A percentile compares a stretch with the other conserved stretches of the same genome.
These are phyloP conservation scores for Aleiodes leptofemur DNA, from an alignment of 2,888 invertebrate species.

Conservation along the genomic window DNA sequence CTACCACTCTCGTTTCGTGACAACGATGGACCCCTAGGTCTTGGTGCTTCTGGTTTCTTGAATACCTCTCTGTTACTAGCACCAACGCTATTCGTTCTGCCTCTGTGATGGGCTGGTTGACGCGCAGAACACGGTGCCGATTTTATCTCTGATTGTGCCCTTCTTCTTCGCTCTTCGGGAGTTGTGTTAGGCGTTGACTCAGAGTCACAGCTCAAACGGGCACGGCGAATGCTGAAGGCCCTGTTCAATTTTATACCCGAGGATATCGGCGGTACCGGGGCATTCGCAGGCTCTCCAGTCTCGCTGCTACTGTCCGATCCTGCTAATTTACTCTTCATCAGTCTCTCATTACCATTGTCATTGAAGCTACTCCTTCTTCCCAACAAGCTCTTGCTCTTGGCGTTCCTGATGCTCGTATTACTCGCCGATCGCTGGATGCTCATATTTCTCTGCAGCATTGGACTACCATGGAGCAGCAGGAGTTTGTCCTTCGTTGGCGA, in stretches of 20 bases:
- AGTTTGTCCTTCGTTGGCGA: constrained; percentile 58
- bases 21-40: constrained; percentile 72
- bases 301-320: constrained; percentile 69
- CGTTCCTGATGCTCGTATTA: constrained; percentile 73
- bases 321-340: constrained; percentile 48
- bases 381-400: constrained; percentile 58
- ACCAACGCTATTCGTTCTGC: constrained; percentile 59
- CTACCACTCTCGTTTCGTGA: constrained; percentile 81
- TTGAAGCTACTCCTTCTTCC: constrained; percentile 67
- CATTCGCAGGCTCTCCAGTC: constrained; percentile 60
- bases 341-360: constrained; percentile 61
- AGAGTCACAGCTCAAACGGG: constrained; percentile 66
- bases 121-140: constrained; percentile 56
- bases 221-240: constrained; percentile 67
- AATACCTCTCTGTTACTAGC: constrained; percentile 59
- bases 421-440: constrained; percentile 76
- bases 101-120: constrained; percentile 62
- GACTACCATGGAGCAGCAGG: constrained; percentile 59
- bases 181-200: constrained; percentile 69
- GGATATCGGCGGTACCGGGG: constrained; percentile 57
- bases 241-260: constrained; percentile 68
- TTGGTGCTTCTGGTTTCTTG: constrained; percentile 62
- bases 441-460: constrained; percentile 59
- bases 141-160: constrained; percentile 62
- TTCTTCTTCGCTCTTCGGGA: constrained; percentile 65